phyloP scores from a whole-genome alignment of 2,113 vertebrate genomes.

The Abramis brama region DNA sequence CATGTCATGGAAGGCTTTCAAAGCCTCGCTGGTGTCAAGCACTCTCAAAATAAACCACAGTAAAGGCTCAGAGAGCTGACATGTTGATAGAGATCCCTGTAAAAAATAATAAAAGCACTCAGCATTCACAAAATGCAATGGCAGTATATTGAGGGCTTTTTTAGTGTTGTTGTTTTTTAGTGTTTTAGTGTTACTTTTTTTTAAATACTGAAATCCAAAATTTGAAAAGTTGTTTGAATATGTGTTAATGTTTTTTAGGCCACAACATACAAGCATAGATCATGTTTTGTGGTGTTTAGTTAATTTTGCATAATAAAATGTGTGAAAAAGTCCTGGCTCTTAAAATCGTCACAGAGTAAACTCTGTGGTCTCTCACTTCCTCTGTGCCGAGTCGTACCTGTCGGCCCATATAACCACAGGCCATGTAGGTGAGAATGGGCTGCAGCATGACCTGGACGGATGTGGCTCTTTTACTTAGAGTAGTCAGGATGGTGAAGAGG shows the following conservation, averaged over 20 bases:
- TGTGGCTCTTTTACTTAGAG: conserved; percentile 94
- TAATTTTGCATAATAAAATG: no score
- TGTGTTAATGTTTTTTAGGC: not conserved
- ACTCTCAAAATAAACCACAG: conserved; percentile 98
- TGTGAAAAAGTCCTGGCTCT: no score
- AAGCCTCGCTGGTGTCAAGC: conserved; percentile 94
- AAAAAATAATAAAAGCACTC: not conserved
- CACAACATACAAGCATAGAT: not conserved
- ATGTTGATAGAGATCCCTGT: conserved; percentile 96
- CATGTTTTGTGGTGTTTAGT: not conserved
- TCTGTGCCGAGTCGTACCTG: conserved; percentile 75
- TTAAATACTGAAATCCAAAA: not conserved
- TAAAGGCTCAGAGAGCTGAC: conserved; percentile 96
- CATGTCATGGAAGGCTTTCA: conserved; percentile 98
- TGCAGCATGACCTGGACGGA: conserved; percentile 98
- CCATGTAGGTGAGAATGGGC: conserved; percentile 99
- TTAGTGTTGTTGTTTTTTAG: not conserved
- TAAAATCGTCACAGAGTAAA: no score
- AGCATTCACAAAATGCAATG: conserved; percentile 7
- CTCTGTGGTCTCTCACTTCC: not conserved
- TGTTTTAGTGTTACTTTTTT: not conserved
- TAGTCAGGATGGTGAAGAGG: conserved; percentile 96
- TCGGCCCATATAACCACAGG: conserved; percentile 98
- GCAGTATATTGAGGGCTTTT: not conserved
- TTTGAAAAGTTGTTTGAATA: not conserved